phyloP scores from a whole-genome alignment of 2,888 invertebrate genomes.

The Tricholauxania praeusta region DNA sequence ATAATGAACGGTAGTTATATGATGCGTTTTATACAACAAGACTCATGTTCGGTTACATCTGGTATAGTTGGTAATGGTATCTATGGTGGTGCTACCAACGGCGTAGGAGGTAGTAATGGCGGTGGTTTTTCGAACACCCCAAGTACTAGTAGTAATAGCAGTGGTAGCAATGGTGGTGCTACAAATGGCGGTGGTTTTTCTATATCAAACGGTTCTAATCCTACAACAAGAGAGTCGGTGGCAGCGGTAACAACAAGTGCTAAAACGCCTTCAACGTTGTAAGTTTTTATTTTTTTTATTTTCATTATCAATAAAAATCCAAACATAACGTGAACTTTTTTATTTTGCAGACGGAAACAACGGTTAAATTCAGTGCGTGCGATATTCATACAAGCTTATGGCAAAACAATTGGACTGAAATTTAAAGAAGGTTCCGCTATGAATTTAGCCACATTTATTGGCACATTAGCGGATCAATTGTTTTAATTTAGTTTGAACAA shows the following conservation, averaged over 20 bases:
- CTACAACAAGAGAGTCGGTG: slow-evolving; percentile 17
- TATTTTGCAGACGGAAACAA: slow-evolving; percentile 58
- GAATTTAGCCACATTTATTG: slow-evolving; percentile 60
- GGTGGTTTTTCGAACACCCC: slow-evolving; percentile 3
- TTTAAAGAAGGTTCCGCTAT: slow-evolving; percentile 64
- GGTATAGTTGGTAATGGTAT: slow-evolving; percentile 22
- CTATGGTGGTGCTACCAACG: slow-evolving; percentile 25
- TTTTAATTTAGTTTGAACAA: slow-evolving; percentile 47
- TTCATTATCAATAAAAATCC: background rate
- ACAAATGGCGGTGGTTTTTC: slow-evolving; percentile 5
- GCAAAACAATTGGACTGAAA: slow-evolving; percentile 63
- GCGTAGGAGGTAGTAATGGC: slow-evolving; percentile 3
- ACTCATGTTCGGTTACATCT: slow-evolving; percentile 18
- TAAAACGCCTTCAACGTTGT: slow-evolving; percentile 29
- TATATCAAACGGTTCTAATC: slow-evolving; percentile 10
- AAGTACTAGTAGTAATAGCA: slow-evolving; percentile 2
- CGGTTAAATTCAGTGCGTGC: slow-evolving; percentile 61
- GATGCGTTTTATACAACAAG: slow-evolving; percentile 29
- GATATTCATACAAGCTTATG: slow-evolving; percentile 62
- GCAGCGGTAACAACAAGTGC: background rate
- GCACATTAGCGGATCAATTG: slow-evolving; percentile 58
- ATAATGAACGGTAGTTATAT: slow-evolving; percentile 61
- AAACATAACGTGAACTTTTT: background rate
- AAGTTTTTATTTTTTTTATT: background rate
- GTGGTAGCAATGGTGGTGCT: background rate